These are phyloP conservation scores for Rhorus exstirpatorius DNA, from an alignment of 2,888 invertebrate genomes.

Conservation along the genomic window DNA sequence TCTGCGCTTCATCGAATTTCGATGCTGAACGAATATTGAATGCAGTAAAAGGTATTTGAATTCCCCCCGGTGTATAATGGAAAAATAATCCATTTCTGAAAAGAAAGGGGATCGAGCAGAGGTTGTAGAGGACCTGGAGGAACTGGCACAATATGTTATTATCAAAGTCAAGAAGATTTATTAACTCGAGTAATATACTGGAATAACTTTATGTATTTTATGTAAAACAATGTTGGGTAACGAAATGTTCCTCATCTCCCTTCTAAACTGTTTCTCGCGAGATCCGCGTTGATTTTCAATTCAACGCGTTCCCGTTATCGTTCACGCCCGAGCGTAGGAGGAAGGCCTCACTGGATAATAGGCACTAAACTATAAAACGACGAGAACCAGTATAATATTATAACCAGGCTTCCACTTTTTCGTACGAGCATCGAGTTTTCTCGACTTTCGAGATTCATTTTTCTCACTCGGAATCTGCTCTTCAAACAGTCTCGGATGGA, in stretches of 20 bases:
- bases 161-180: constrained; percentile 45
- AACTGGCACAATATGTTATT: neutral
- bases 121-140: neutral
- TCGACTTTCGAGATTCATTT: constrained; percentile 37
- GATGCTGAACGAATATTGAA: neutral
- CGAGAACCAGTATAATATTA: neutral
- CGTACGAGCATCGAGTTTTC: constrained; percentile 37
- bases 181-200: constrained; percentile 33
- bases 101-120: neutral
- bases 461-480: constrained; percentile 5
- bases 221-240: constrained; percentile 39
- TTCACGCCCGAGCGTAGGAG: constrained; percentile 35
- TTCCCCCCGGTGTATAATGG: neutral
- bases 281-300: constrained; percentile 2
- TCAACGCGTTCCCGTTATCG: constrained; percentile 54
- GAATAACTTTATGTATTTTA: constrained; percentile 32
- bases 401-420: constrained; percentile 25
- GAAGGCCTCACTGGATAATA: neutral
- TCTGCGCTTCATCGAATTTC: constrained; percentile 31
- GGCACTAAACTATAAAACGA: constrained; percentile 29
- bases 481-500: constrained; percentile 14
- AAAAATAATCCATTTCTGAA: neutral
- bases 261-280: neutral
- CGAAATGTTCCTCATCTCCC: constrained; percentile 7
- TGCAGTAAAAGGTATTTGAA: neutral